A percentile compares a stretch with the other conserved stretches of the same genome.
Evolutionary conservation across 2,113 vertebrate genomes (phyloP).

Genomic region (Corythaeola cristata): DNA sequence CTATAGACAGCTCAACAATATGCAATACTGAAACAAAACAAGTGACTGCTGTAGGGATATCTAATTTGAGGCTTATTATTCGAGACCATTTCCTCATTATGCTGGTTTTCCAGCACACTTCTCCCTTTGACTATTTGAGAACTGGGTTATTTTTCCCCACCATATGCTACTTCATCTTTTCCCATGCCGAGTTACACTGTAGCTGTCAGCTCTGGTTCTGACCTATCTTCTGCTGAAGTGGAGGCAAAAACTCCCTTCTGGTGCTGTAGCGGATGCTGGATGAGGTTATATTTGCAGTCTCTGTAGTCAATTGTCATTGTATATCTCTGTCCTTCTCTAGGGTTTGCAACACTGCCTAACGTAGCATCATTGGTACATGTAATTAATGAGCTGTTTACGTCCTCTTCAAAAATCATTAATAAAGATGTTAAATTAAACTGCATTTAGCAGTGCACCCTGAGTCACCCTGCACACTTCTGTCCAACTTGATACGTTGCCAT

Average conservation of each 20-base stretch:
- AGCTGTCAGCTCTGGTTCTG: neutral
- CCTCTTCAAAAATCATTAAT: slow-evolving; percentile 54
- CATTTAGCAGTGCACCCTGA: neutral
- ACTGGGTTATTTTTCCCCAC: neutral
- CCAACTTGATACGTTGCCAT: neutral
- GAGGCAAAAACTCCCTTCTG: neutral
- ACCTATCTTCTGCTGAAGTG: neutral
- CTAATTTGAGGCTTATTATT: neutral
- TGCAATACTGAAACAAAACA: neutral
- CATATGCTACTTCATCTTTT: neutral
- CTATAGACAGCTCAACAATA: neutral
- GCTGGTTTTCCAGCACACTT: neutral
- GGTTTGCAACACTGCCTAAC: neutral
- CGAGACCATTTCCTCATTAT: neutral
- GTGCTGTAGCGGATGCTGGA: neutral
- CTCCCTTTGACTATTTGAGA: neutral
- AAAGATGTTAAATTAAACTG: slow-evolving; percentile 32
- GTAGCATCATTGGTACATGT: slow-evolving; percentile 17
- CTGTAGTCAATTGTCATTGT: slow-evolving; percentile 1
- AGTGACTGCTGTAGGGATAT: neutral
- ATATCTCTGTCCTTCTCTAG: slow-evolving; percentile 14
- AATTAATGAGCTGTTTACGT: slow-evolving; percentile 58
- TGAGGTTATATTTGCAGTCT: neutral
- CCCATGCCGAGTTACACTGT: neutral
- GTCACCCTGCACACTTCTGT: neutral